Conservation (phyloP, 2,113 vertebrate species). For the Galeopterus variegatus region DNA sequence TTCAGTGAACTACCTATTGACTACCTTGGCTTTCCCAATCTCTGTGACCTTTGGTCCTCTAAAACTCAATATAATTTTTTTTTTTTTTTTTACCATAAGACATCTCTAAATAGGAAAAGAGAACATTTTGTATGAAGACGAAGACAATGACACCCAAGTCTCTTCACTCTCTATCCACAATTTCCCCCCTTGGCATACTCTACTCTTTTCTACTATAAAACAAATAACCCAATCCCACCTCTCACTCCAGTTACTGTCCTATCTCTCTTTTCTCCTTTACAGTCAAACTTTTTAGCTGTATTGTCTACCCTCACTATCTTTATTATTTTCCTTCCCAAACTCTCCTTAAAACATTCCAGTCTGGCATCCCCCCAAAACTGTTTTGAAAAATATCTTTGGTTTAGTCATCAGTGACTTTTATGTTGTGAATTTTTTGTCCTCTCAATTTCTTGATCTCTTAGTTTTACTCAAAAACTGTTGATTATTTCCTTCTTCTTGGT, state of each 20-base stretch:
- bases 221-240: not conserved
- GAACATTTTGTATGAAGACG: not conserved
- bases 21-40: not conserved
- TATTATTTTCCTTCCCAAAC: not conserved
- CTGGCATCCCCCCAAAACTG: not conserved
- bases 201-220: not conserved
- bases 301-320: not conserved
- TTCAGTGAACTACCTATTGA: not conserved
- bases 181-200: not conserved
- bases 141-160: not conserved
- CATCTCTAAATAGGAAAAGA: not conserved
- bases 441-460: not conserved
- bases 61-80: not conserved
- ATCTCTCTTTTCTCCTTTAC: not conserved
- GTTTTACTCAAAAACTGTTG: not conserved
- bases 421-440: not conserved
- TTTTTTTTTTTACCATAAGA: not conserved
- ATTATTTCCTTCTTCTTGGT: not conserved
- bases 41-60: not conserved
- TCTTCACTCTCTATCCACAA: not conserved
- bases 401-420: constrained; percentile 15
- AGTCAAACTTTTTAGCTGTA: not conserved
- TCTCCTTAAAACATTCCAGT: not conserved
- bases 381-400: not conserved
- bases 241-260: not conserved